Evolutionary conservation across 2,797 vertebrate species (phyloP).

Genomic region (Echeneis naucrates): DNA sequence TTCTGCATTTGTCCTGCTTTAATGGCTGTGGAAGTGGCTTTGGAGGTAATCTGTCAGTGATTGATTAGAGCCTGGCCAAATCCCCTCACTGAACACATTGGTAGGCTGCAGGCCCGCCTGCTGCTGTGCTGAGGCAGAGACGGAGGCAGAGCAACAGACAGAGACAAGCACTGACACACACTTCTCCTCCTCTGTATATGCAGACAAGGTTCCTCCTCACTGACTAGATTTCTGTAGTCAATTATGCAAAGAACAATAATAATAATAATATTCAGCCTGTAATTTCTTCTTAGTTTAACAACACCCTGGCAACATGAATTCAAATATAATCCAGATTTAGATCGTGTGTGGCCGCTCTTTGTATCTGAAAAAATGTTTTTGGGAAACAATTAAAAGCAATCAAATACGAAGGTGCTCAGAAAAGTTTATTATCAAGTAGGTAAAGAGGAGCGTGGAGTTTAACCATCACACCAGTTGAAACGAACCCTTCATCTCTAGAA

Average conservation of each 20-base stretch:
- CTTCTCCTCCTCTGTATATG: slow-evolving; percentile 8
- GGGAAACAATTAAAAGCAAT: neutral
- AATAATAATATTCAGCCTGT: too few relatives aligned
- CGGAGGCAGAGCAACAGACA: slow-evolving; percentile 14
- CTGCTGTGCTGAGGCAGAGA: slow-evolving; percentile 74
- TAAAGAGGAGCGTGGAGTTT: too few relatives aligned
- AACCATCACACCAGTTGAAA: too few relatives aligned
- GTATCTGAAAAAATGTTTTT: neutral
- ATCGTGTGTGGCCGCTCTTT: neutral
- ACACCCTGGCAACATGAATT: neutral
- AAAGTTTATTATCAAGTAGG: too few relatives aligned
- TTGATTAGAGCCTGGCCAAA: slow-evolving; percentile 93
- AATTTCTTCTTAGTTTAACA: neutral
- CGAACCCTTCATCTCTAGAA: too few relatives aligned
- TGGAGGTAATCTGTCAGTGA: slow-evolving; percentile 99
- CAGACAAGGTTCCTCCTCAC: slow-evolving; percentile 6
- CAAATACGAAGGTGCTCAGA: too few relatives aligned
- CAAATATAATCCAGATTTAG: neutral
- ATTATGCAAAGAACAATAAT: neutral
- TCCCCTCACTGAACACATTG: slow-evolving; percentile 82
- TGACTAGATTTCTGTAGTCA: neutral
- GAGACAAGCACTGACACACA: slow-evolving; percentile 29
- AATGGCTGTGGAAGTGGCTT: slow-evolving; percentile 99
- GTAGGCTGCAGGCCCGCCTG: slow-evolving; percentile 85
- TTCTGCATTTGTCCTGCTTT: slow-evolving; percentile 99